Evolutionary conservation across 2,888 invertebrate species (phyloP).

Genomic region (Adela reaumurella): DNA sequence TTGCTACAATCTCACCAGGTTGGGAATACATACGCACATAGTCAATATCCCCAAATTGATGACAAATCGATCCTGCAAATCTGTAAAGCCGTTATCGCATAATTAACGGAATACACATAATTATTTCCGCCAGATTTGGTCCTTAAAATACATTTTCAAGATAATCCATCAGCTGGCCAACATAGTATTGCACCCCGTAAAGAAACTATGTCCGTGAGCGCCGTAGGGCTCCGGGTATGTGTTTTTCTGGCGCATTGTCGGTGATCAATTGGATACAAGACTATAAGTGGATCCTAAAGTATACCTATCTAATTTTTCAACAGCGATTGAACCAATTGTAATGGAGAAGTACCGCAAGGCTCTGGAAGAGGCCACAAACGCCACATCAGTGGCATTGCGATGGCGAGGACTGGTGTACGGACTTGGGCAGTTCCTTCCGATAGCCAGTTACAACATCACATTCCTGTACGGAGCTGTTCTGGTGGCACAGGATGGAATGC

Average conservation of each 20-base stretch:
- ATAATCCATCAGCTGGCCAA: too few species aligned
- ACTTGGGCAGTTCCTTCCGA: conserved; percentile 65
- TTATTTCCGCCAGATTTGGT: too few species aligned
- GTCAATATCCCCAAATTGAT: too few species aligned
- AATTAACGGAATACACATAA: too few species aligned
- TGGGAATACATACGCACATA: too few species aligned
- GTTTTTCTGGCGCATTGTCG: not conserved
- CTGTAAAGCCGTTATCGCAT: too few species aligned
- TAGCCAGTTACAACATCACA: conserved; percentile 66
- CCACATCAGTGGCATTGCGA: conserved; percentile 55
- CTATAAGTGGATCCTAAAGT: not conserved
- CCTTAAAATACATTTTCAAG: too few species aligned
- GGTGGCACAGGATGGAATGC: conserved; percentile 57
- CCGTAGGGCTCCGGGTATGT: too few species aligned
- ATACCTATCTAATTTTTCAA: conserved; percentile 5
- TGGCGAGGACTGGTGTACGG: conserved; percentile 67
- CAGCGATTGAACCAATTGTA: conserved; percentile 55
- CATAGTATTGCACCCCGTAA: too few species aligned
- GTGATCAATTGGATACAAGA: not conserved
- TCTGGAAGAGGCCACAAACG: conserved; percentile 43
- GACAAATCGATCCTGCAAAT: too few species aligned
- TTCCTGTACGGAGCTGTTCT: conserved; percentile 68
- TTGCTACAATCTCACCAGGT: too few species aligned
- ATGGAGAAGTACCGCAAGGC: conserved; percentile 50
- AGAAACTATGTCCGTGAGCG: too few species aligned